These are phyloP conservation scores for Dasyurus viverrinus DNA, from an alignment of 2,113 vertebrate species.

Conservation along the genomic window DNA sequence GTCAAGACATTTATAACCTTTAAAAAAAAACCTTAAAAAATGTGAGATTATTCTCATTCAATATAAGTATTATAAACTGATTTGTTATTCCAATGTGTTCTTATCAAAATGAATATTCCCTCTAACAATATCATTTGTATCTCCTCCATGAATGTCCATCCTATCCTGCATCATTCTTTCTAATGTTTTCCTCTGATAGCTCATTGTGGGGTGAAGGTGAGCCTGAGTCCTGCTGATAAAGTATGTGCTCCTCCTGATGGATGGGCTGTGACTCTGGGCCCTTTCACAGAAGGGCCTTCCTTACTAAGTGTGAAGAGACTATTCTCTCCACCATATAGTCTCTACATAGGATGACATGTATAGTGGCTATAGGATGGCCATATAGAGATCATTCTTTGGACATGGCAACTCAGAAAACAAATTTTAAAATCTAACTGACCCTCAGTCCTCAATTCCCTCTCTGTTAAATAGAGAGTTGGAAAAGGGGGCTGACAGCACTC, in stretches of 20 bases:
- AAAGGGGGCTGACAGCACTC: not conserved
- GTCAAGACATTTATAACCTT: not conserved
- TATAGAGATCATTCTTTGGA: not conserved
- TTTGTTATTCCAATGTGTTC: not conserved
- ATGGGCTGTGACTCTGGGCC: not conserved
- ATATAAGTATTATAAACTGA: not conserved
- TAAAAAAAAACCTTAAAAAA: not conserved
- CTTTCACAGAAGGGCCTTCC: not conserved
- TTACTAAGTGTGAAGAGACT: not conserved
- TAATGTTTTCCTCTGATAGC: not conserved
- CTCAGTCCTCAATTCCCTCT: not conserved
- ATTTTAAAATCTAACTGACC: not conserved
- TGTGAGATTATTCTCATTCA: not conserved
- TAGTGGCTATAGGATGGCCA: not conserved
- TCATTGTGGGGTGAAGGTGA: not conserved
- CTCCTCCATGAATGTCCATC: not conserved
- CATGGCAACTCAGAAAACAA: not conserved
- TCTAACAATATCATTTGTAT: not conserved
- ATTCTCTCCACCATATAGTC: too few relatives aligned
- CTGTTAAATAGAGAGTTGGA: not conserved
- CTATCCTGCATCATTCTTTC: not conserved
- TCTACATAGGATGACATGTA: not conserved
- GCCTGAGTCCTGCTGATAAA: not conserved
- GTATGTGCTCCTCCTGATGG: not conserved
- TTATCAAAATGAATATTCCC: not conserved